Conservation (phyloP, 2,113 vertebrate species). For the Hippocampus zosterae region DNA sequence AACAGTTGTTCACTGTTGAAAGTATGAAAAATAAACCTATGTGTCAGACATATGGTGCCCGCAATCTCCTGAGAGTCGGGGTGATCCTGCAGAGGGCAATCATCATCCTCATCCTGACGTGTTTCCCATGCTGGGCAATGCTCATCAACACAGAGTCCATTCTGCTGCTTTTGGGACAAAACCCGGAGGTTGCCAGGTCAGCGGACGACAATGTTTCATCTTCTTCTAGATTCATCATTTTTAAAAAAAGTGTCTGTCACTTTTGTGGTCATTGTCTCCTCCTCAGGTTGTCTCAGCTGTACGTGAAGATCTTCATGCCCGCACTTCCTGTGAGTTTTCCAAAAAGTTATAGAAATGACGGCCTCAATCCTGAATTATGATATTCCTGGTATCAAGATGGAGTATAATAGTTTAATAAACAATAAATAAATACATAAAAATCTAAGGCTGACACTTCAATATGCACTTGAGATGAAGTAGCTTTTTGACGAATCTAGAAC, state of each 20-base stretch:
- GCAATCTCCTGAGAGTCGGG: slow-evolving; percentile 80
- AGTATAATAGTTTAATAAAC: background rate
- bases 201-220: slow-evolving; percentile 6
- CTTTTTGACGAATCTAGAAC: no score
- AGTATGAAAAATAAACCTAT: background rate
- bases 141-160: slow-evolving; percentile 85
- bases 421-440: no score
- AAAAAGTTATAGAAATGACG: background rate
- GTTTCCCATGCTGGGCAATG: slow-evolving; percentile 90
- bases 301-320: slow-evolving; percentile 87
- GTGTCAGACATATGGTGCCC: slow-evolving; percentile 78
- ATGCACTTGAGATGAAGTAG: no score
- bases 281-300: slow-evolving; percentile 82
- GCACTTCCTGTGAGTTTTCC: slow-evolving; percentile 85
- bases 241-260: background rate
- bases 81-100: slow-evolving; percentile 80
- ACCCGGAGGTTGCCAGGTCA: slow-evolving; percentile 82
- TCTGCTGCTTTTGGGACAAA: slow-evolving; percentile 77
- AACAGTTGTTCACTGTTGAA: background rate
- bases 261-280: slow-evolving; percentile 15
- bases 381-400: background rate
- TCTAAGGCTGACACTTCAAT: no score
- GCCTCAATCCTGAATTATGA: background rate
- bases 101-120: slow-evolving; percentile 82
- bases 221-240: background rate